These are phyloP conservation scores for Eutolmus rufibarbis DNA, from an alignment of 2,888 invertebrate genomes.

Conservation along the genomic window DNA sequence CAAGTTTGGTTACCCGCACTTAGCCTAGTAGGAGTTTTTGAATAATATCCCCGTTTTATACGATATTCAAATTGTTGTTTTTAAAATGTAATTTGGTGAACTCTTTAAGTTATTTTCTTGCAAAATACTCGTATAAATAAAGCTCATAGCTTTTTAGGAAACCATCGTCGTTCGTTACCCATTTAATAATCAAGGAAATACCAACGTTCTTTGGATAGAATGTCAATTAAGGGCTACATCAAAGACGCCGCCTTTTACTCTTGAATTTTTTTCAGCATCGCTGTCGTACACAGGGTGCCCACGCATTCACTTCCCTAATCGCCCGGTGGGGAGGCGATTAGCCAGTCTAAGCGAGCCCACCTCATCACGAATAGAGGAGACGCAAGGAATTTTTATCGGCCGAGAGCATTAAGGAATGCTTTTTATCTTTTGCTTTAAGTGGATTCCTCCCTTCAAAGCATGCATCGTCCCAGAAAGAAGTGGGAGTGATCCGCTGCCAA, in stretches of 20 bases:
- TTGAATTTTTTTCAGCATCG: not conserved
- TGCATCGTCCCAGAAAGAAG: not conserved
- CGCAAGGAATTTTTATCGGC: conserved; percentile 7
- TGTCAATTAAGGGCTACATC: not conserved
- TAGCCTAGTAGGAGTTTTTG: not conserved
- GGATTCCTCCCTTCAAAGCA: not conserved
- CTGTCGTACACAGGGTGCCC: not conserved
- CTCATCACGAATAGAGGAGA: not conserved
- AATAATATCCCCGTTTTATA: not conserved
- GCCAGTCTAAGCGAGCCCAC: not conserved
- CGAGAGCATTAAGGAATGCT: not conserved
- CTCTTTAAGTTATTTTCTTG: not conserved
- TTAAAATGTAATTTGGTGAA: not conserved
- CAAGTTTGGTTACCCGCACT: too few relatives aligned
- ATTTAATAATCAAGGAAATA: not conserved
- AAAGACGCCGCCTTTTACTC: not conserved
- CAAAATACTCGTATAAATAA: not conserved
- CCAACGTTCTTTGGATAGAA: not conserved
- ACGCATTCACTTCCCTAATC: not conserved
- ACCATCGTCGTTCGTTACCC: not conserved
- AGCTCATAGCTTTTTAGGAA: not conserved
- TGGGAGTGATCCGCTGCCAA: not conserved
- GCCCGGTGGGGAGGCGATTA: not conserved
- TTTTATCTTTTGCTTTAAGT: conserved; percentile 16
- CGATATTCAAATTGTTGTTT: not conserved